phyloP scores from a whole-genome alignment of 23 tunicate species.

The Styela plicata region DNA sequence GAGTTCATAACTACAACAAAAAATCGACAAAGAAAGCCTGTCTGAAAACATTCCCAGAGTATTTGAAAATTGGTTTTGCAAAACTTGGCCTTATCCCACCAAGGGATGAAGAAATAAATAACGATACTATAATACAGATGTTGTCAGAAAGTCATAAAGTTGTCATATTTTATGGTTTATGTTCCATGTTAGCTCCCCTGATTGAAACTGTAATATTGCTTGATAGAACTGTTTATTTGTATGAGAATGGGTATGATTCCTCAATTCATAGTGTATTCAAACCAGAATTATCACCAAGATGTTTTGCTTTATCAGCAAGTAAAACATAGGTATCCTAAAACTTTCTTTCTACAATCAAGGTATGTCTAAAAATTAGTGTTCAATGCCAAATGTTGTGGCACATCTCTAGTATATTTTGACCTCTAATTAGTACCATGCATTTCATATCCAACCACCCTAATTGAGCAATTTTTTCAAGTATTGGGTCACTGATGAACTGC shows the following conservation, averaged over 20 bases:
- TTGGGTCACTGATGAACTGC: too few relatives aligned
- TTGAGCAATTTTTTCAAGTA: too few relatives aligned
- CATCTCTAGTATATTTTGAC: too few relatives aligned
- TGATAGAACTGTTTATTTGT: constrained; percentile 59
- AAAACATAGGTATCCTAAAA: neutral
- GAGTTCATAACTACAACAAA: constrained; percentile 51
- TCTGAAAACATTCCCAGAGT: constrained; percentile 7
- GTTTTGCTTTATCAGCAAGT: constrained; percentile 17
- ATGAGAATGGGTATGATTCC: constrained; percentile 49
- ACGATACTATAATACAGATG: constrained; percentile 27
- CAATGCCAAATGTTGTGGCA: too few relatives aligned
- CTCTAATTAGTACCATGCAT: too few relatives aligned
- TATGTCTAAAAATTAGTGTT: too few relatives aligned
- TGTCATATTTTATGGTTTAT: constrained; percentile 41
- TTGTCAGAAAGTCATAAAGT: constrained; percentile 46
- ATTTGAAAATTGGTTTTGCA: constrained; percentile 46
- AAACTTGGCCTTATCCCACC: constrained; percentile 28
- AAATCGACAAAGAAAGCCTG: constrained; percentile 1
- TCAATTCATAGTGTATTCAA: neutral
- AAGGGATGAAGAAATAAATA: neutral
- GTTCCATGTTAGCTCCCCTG: constrained; percentile 59
- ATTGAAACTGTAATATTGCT: constrained; percentile 68
- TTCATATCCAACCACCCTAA: too few relatives aligned
- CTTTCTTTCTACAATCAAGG: too few relatives aligned
- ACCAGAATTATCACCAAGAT: constrained; percentile 26